These are phyloP conservation scores for Theonella swinhoei DNA, from an alignment of 37 sponge, comb jelly and placozoan genomes.

Conservation along the genomic window DNA sequence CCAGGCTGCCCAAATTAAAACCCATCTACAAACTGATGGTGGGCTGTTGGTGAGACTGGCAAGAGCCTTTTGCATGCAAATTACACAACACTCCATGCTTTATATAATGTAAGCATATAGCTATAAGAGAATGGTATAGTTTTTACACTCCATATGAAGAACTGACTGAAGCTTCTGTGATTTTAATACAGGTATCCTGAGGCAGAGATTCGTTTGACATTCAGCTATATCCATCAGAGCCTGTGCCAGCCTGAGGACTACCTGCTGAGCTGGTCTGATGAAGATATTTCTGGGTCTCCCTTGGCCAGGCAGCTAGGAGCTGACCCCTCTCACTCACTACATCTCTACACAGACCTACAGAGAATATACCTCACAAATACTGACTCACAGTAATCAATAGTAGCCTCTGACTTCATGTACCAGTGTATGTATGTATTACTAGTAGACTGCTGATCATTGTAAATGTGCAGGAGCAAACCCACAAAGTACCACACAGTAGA, in stretches of 20 bases:
- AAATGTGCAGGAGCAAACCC: too few species aligned
- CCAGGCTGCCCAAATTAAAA: slow-evolving; percentile 59
- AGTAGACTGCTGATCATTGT: too few species aligned
- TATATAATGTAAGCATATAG: too few species aligned
- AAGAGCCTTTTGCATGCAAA: neutral
- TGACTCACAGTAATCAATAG: neutral
- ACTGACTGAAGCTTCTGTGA: neutral
- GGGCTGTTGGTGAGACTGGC: slow-evolving; percentile 50
- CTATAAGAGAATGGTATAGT: too few species aligned
- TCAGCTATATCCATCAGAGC: neutral
- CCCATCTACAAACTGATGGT: slow-evolving; percentile 52
- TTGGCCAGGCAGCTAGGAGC: neutral
- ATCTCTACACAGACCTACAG: neutral
- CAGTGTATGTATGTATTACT: too few species aligned
- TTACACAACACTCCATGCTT: too few species aligned
- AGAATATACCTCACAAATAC: neutral
- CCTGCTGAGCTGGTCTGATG: slow-evolving; percentile 5
- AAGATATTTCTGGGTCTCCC: neutral
- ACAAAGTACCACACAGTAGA: too few species aligned
- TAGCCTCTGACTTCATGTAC: neutral
- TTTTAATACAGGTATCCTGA: neutral
- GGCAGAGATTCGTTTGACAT: neutral
- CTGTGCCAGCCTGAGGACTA: neutral
- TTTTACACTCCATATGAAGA: too few species aligned
- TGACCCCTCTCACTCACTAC: neutral